phyloP scores from a whole-genome alignment of 2,113 vertebrate species.

The Fulmarus glacialis region DNA sequence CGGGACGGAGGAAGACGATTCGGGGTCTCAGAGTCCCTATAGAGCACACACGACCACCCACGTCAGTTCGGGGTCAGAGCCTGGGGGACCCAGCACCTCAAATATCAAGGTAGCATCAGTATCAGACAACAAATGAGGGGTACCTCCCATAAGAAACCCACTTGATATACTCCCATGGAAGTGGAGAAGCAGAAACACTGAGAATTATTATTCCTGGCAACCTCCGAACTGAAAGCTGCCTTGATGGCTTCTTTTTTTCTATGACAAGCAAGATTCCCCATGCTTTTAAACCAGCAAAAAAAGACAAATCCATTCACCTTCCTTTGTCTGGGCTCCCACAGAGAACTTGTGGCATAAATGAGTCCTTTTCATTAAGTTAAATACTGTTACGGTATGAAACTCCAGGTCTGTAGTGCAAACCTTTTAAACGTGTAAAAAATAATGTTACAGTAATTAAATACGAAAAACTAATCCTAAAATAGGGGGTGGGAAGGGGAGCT shows the following conservation, averaged over 20 bases:
- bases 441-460: not conserved
- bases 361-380: not conserved
- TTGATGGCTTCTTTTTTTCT: not conserved
- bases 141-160: not conserved
- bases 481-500: not conserved
- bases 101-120: not conserved
- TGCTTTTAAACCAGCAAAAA: not conserved
- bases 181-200: not conserved
- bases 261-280: not conserved
- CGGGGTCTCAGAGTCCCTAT: fast-evolving
- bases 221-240: not conserved
- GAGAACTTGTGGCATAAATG: not conserved
- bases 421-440: not conserved
- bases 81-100: not conserved
- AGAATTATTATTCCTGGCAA: not conserved
- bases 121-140: not conserved
- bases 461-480: not conserved
- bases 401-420: not conserved
- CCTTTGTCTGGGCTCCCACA: not conserved
- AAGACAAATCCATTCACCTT: not conserved
- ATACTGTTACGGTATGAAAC: not conserved
- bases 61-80: not conserved
- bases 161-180: not conserved
- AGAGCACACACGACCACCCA: not conserved
- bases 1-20: fast-evolving